Percentiles rank a stretch among this genome's conserved stretches.
Conservation (phyloP, 2,113 vertebrate genomes). For the Boulengeromyrus knoepffleri region DNA sequence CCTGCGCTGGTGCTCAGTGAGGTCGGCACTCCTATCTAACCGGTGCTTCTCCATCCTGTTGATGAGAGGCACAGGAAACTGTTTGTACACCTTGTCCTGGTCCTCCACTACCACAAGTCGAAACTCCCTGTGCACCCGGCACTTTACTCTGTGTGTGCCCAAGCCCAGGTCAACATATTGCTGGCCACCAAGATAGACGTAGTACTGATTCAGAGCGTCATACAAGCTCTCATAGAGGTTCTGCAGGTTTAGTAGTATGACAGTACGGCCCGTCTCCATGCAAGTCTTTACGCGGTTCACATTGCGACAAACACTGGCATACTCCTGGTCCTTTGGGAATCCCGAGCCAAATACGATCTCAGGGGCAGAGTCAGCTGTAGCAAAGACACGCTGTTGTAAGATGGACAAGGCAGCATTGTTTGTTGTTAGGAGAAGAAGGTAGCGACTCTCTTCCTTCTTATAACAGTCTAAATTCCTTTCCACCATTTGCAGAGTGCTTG, state of each 20-base stretch:
- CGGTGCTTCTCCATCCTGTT: conserved; percentile 68
- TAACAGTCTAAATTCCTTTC: conserved; percentile 52
- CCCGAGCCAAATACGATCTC: conserved; percentile 71
- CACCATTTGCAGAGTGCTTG: conserved; percentile 57
- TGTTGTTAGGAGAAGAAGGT: conserved; percentile 67
- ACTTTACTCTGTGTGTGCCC: conserved; percentile 68
- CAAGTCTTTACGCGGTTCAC: conserved; percentile 66
- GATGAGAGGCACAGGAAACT: conserved; percentile 66
- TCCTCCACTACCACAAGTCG: conserved; percentile 67
- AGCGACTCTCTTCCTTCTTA: conserved; percentile 48
- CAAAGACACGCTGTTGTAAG: conserved; percentile 56
- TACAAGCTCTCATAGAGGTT: conserved; percentile 73
- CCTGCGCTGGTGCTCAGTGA: conserved; percentile 50
- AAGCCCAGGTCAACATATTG: conserved; percentile 69
- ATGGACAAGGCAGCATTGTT: conserved; percentile 66
- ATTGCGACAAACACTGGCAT: conserved; percentile 63
- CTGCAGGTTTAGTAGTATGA: conserved; percentile 67
- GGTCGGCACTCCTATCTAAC: conserved; percentile 60
- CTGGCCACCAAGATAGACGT: conserved; percentile 59
- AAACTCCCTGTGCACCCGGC: conserved; percentile 60
- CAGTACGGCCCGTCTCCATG: conserved; percentile 68
- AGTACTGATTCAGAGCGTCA: conserved; percentile 69
- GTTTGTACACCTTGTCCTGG: conserved; percentile 62
- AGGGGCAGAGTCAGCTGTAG: conserved; percentile 41
- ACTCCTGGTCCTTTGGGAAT: conserved; percentile 71